phyloP scores from a whole-genome alignment of 2,113 vertebrate genomes.

The Plecturocebus donacophilus region DNA sequence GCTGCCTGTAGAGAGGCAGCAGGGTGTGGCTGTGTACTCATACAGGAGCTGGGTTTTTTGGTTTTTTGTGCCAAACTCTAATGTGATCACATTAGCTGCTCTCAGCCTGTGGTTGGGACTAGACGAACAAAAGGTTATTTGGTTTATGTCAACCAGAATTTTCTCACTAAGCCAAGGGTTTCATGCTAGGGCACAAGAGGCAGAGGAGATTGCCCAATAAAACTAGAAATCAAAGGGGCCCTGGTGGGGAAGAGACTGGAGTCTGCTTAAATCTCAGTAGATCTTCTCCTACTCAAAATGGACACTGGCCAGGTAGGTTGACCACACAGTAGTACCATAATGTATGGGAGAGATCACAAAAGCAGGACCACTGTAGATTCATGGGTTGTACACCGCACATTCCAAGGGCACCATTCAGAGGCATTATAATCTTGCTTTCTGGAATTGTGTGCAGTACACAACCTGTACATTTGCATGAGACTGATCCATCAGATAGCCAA shows the following conservation, averaged over 20 bases:
- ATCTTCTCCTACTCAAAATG: neutral
- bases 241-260: neutral
- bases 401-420: neutral
- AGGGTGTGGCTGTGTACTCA: neutral
- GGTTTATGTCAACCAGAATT: conserved; percentile 11
- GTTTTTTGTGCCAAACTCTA: neutral
- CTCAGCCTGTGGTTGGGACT: neutral
- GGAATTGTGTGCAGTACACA: neutral
- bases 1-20: neutral
- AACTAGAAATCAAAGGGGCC: neutral
- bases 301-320: neutral
- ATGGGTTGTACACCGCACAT: neutral
- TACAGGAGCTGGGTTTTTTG: neutral
- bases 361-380: neutral
- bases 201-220: neutral
- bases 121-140: conserved; percentile 15
- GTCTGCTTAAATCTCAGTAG: conserved; percentile 7
- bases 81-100: conserved; percentile 13
- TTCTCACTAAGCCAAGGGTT: neutral
- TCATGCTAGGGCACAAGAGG: neutral
- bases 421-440: neutral
- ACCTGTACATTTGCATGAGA: neutral
- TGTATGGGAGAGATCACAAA: neutral
- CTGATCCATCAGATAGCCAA: neutral
- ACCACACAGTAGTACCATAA: neutral